Evolutionary conservation across 1,140 invertebrate genomes (phyloP).

Genomic region (Sinella curviseta): DNA sequence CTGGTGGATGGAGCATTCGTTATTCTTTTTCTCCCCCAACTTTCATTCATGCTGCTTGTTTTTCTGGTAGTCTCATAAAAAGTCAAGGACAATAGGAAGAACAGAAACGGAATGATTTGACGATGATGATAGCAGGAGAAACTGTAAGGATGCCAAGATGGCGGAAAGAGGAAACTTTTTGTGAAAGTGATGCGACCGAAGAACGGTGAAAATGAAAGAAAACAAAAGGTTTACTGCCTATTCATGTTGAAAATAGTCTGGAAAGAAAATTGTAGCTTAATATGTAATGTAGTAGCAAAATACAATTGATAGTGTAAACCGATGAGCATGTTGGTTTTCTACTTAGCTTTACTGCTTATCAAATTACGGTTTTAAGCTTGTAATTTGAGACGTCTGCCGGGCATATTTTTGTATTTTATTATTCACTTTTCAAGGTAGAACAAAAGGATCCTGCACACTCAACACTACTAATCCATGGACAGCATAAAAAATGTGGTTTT

Average conservation of each 20-base stretch:
- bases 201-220: background rate
- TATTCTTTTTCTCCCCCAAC: background rate
- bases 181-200: too few relatives aligned
- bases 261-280: background rate
- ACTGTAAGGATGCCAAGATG: too few relatives aligned
- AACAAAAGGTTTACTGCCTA: background rate
- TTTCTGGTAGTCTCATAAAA: too few relatives aligned
- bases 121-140: too few relatives aligned
- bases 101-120: too few relatives aligned
- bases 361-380: background rate
- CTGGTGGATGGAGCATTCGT: too few relatives aligned
- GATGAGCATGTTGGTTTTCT: background rate
- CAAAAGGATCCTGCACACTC: too few relatives aligned
- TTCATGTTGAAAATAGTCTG: background rate
- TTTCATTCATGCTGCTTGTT: background rate
- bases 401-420: background rate
- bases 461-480: background rate
- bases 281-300: background rate
- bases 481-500: conserved; percentile 30
- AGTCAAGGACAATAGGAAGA: too few relatives aligned
- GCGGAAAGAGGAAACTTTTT: background rate
- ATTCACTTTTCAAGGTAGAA: too few relatives aligned
- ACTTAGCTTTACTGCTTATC: too few relatives aligned
- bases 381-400: background rate
- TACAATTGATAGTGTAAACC: background rate